Evolutionary conservation across 2,888 invertebrate genomes (phyloP).

Genomic region (Meghimatium bilineatum): DNA sequence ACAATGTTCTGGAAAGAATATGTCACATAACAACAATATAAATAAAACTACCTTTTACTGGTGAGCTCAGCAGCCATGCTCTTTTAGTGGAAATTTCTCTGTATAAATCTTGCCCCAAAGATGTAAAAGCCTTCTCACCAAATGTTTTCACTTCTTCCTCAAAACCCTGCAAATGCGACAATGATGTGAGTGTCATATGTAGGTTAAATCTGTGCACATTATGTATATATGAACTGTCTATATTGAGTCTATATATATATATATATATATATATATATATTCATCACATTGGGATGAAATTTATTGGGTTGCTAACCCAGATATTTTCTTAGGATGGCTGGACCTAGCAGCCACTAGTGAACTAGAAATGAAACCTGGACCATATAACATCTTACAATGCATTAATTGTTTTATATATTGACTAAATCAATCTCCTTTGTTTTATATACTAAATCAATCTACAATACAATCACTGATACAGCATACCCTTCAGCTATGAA

Average conservation of each 20-base stretch:
- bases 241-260: too few relatives aligned
- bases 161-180: constrained; percentile 63
- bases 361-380: too few relatives aligned
- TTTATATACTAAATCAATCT: background rate
- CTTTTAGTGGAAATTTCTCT: constrained; percentile 67
- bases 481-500: constrained; percentile 65
- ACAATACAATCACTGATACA: background rate
- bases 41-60: constrained; percentile 52
- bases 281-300: too few relatives aligned
- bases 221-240: too few relatives aligned
- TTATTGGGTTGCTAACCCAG: too few relatives aligned
- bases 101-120: constrained; percentile 66
- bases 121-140: constrained; percentile 61
- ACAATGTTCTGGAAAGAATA: too few relatives aligned
- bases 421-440: too few relatives aligned
- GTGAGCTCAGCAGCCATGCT: constrained; percentile 63
- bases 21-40: background rate
- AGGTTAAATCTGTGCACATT: background rate
- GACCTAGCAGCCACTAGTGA: too few relatives aligned
- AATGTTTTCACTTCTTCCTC: constrained; percentile 59
- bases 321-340: too few relatives aligned
- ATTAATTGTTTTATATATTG: too few relatives aligned
- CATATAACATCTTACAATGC: too few relatives aligned
- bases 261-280: too few relatives aligned
- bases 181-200: background rate